Evolutionary conservation across 2,888 invertebrate species (phyloP).

Genomic region (Aspidiotus rigidus): DNA sequence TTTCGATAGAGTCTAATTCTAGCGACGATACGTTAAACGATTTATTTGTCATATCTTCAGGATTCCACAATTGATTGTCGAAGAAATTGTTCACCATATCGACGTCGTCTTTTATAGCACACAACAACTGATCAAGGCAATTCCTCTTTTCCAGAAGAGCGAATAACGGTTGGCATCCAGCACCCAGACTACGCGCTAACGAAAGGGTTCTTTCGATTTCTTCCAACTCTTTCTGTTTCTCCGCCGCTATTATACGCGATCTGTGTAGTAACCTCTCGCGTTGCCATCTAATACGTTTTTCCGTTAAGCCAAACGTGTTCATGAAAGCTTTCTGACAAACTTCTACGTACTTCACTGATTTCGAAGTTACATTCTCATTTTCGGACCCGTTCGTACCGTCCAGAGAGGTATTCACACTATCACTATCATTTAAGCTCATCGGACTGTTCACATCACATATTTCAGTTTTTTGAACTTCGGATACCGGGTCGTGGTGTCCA

Average conservation of each 20-base stretch:
- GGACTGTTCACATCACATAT: conserved; percentile 14
- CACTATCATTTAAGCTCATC: conserved; percentile 20
- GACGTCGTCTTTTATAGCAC: conserved; percentile 45
- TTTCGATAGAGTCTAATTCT: conserved; percentile 12
- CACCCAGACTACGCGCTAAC: conserved; percentile 37
- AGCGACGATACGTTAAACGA: conserved; percentile 21
- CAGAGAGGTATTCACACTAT: conserved; percentile 16
- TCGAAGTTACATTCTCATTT: background rate
- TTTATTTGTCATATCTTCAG: conserved; percentile 42
- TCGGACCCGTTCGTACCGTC: conserved; percentile 10
- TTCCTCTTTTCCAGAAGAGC: conserved; percentile 35
- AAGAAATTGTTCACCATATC: conserved; percentile 50
- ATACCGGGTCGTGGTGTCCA: background rate
- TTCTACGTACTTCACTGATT: conserved; percentile 41
- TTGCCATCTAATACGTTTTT: conserved; percentile 48
- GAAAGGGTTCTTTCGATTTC: conserved; percentile 36
- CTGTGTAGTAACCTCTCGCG: conserved; percentile 47
- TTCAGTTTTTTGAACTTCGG: no score
- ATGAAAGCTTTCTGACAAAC: conserved; percentile 51
- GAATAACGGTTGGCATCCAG: conserved; percentile 37
- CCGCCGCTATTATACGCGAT: conserved; percentile 27
- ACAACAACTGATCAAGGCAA: conserved; percentile 39
- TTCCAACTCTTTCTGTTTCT: conserved; percentile 35
- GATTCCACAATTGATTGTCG: conserved; percentile 50
- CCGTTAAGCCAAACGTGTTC: conserved; percentile 49